phyloP scores from a whole-genome alignment of 53 echinoderm and acorn worm species.

The Luidia sarsii region DNA sequence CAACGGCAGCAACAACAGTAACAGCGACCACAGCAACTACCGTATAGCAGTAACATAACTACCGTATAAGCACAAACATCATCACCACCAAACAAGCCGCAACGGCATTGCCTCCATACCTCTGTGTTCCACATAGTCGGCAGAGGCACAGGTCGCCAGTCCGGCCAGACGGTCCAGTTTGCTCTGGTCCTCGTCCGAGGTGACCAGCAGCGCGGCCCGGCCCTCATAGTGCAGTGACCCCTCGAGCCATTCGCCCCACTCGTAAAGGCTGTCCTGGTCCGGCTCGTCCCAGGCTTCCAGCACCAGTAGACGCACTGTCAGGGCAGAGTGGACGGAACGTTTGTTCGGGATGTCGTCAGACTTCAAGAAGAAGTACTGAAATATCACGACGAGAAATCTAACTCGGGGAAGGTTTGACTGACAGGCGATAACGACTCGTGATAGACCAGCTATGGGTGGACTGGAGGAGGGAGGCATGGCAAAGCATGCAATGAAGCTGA shows the following conservation, averaged over 20 bases:
- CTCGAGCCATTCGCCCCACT: slow-evolving; percentile 53
- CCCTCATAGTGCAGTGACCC: slow-evolving; percentile 69
- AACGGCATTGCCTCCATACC: slow-evolving; percentile 7
- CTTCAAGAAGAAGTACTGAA: too few species aligned
- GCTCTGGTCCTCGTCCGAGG: slow-evolving; percentile 21
- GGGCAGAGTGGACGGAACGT: too few species aligned
- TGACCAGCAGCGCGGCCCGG: slow-evolving; percentile 32
- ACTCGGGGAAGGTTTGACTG: too few species aligned
- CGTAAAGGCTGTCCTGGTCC: slow-evolving; percentile 30
- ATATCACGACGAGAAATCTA: too few species aligned
- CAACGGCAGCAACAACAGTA: too few species aligned
- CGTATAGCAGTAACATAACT: too few species aligned
- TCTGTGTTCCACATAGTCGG: slow-evolving; percentile 43
- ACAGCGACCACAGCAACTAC: too few species aligned
- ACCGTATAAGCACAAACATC: neutral
- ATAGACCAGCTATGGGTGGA: too few species aligned
- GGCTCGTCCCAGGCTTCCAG: slow-evolving; percentile 71
- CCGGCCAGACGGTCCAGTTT: slow-evolving; percentile 51
- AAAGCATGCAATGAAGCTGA: too few species aligned
- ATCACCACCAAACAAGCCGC: neutral
- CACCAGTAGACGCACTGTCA: slow-evolving; percentile 57
- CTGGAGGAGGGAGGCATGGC: too few species aligned
- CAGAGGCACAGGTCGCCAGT: slow-evolving; percentile 51
- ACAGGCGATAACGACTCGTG: too few species aligned
- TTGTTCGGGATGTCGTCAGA: too few species aligned